Evolutionary conservation across 2,113 vertebrate genomes (phyloP).

Genomic region (Axis porcinus): DNA sequence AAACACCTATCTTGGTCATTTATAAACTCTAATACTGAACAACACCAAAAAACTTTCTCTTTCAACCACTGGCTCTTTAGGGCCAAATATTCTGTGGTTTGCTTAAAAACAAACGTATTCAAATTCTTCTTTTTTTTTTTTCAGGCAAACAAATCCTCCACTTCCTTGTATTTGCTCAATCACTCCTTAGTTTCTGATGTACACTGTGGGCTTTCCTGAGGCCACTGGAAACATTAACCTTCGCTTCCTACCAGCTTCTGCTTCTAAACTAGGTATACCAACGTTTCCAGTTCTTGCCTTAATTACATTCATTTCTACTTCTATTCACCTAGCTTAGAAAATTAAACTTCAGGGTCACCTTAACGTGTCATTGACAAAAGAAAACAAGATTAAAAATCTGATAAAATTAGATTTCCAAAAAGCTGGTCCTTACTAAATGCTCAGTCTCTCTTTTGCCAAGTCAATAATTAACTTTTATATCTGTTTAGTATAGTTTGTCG

Average conservation of each 20-base stretch:
- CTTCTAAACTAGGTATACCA: background rate
- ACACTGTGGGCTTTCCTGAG: background rate
- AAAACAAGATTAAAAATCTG: background rate
- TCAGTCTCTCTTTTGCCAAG: background rate
- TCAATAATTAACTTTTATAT: background rate
- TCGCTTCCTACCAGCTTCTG: background rate
- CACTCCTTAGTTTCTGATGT: background rate
- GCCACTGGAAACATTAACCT: background rate
- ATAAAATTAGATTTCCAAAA: slow-evolving; percentile 15
- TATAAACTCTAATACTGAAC: background rate
- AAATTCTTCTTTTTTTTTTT: background rate
- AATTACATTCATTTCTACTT: background rate
- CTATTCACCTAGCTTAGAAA: background rate
- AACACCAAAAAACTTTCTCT: background rate
- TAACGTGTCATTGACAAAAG: background rate
- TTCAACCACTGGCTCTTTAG: background rate
- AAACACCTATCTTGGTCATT: background rate
- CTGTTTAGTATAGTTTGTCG: background rate
- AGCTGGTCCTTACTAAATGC: background rate
- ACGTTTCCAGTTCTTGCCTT: background rate
- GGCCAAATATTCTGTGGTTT: background rate
- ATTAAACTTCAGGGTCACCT: slow-evolving; percentile 12
- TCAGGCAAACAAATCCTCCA: background rate
- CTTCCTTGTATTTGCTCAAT: background rate
- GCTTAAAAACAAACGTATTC: background rate